A percentile compares a stretch with the other conserved stretches of the same genome.
phyloP scores from a whole-genome alignment of 2,797 vertebrate species.

The Pachyuromys duprasi region DNA sequence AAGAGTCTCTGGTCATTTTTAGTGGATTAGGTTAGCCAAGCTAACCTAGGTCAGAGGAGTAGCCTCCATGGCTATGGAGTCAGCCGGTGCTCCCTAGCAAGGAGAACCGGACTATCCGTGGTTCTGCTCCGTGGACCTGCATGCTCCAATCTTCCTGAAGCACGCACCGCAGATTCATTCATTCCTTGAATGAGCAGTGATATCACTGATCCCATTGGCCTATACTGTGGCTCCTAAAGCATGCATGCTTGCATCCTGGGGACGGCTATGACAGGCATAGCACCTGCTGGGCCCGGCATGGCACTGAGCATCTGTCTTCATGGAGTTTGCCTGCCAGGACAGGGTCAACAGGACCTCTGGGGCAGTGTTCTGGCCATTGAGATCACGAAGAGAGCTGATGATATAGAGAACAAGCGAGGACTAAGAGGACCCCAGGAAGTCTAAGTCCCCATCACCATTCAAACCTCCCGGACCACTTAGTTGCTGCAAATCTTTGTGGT shows the following conservation, averaged over 20 bases:
- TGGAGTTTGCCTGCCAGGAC: neutral
- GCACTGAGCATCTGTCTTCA: neutral
- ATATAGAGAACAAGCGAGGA: neutral
- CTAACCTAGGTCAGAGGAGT: too few species aligned
- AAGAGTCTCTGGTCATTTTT: neutral
- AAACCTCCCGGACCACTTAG: neutral
- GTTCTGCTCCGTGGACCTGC: neutral
- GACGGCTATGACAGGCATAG: neutral
- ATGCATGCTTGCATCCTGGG: neutral
- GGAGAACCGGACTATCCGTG: rapidly evolving
- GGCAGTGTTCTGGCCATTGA: neutral
- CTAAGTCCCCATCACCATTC: neutral
- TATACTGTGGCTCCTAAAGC: neutral
- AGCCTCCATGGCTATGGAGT: neutral
- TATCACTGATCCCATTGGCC: neutral
- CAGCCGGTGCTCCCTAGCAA: neutral
- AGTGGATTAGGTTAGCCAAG: neutral
- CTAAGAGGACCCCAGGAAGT: neutral
- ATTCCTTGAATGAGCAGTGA: neutral
- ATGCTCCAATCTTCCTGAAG: rapidly evolving
- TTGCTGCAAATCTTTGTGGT: neutral
- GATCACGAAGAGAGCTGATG: rapidly evolving
- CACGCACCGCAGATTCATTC: neutral
- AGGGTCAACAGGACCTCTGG: neutral
- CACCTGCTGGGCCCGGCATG: neutral